Percentiles rank a stretch among this genome's conserved stretches.
Evolutionary conservation across 2,888 invertebrate species (phyloP).

Genomic region (Cistogaster globosa): DNA sequence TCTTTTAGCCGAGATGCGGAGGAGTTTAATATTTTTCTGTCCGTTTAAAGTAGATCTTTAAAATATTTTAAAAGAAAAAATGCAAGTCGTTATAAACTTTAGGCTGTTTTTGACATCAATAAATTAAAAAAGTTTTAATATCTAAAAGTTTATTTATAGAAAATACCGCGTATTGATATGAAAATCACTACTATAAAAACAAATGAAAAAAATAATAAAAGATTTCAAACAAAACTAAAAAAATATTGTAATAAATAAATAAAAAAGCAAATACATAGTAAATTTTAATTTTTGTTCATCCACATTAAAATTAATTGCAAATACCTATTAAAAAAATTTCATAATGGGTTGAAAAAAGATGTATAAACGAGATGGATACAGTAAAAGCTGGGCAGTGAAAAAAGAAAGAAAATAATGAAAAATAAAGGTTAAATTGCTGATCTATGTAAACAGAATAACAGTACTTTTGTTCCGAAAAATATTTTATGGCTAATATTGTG

Average conservation of each 20-base stretch:
- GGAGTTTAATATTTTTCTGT: neutral
- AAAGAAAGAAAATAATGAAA: conserved; percentile 33
- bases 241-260: neutral
- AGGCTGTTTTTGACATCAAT: neutral
- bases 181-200: no score
- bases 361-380: conserved; percentile 30
- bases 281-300: neutral
- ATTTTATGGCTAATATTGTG: conserved; percentile 18
- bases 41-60: no score
- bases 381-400: neutral
- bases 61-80: neutral
- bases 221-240: no score
- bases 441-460: conserved; percentile 48
- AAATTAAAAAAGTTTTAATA: neutral
- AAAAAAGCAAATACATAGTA: neutral
- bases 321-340: neutral
- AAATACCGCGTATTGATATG: no score
- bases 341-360: conserved; percentile 46
- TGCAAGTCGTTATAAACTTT: neutral
- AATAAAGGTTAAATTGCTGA: conserved; percentile 49
- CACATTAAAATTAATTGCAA: neutral
- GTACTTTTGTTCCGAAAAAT: conserved; percentile 36
- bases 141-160: neutral
- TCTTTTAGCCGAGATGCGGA: conserved; percentile 44
- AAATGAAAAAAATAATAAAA: no score